Base-by-base conservation (phyloP, 2,888 invertebrate species). In the Eristalis pertinax region DNA sequence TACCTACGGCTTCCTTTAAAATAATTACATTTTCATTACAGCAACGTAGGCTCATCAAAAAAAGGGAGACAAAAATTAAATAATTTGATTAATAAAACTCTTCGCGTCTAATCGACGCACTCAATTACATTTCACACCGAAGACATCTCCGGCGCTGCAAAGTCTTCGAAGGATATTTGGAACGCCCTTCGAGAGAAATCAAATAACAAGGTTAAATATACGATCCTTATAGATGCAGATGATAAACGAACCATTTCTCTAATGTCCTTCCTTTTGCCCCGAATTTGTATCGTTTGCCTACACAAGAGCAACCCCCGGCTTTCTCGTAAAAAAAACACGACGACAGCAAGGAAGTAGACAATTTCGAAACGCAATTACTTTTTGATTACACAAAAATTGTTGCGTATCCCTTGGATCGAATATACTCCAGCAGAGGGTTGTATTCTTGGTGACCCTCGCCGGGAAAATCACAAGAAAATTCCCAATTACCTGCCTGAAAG, bases 321-420 rank as follows among this genome's bases (percentile, higher is more conserved):
- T 38, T 0, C 3, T 73, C 73, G 26, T 35, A 69, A 69, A 73
- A 78, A 78, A n/a, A n/a, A n/a, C n/a, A n/a, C n/a, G n/a, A 65
- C 74, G 56, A 73, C 50, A 50, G 50, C 50, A 50, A 50, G 86
- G 86, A 86, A 86, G 75, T 79, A 78, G 83, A 83, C 86, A 86
- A 83, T 86, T 86, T 86, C 26, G 78, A 38, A 83, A 86, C 78
- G 86, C 78, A 86, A 86, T 86, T 86, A 86, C 78, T 78, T 86
- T 86, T 86, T 86, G 86, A 86, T 86, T 86, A 86, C 70, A 75
- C 62, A 83, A 86, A 32, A 86, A 86, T 86, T 83, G 86, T 86
- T 83, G 86, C 86, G 86, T 86, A 83, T 63, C 70, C 75, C 78
- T 65, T n/a, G 43, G 29, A 68, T 11, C 19, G 26, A 24, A 29